Evolutionary conservation across 1,140 invertebrate species (phyloP).

Genomic region (Amyelois transitella): DNA sequence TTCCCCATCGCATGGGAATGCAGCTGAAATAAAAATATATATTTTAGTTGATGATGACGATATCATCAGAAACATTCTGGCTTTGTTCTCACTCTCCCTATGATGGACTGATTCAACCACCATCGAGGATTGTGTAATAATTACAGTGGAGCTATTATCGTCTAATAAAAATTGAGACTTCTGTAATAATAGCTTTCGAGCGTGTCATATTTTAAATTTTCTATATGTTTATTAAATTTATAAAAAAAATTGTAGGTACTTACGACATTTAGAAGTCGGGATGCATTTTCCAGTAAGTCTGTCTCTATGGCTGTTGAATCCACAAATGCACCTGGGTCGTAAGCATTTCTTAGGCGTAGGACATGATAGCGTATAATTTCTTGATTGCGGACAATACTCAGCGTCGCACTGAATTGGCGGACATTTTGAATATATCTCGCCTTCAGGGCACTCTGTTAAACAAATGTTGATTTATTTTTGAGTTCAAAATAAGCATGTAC

Average conservation of each 20-base stretch:
- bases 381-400: neutral
- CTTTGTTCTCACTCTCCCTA: too few relatives aligned
- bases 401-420: neutral
- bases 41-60: neutral
- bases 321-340: conserved; percentile 2
- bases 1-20: conserved; percentile 12
- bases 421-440: neutral
- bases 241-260: neutral
- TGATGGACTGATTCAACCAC: too few relatives aligned
- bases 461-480: neutral
- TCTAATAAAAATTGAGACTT: too few relatives aligned
- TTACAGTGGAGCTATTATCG: too few relatives aligned
- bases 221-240: too few relatives aligned
- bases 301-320: conserved; percentile 3
- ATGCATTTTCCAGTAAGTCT: conserved; percentile 3
- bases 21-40: conserved; percentile 6
- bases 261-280: neutral
- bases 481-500: neutral
- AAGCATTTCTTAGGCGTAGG: neutral
- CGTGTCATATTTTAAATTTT: too few relatives aligned
- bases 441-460: conserved; percentile 2
- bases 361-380: neutral
- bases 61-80: too few relatives aligned
- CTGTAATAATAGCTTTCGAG: too few relatives aligned
- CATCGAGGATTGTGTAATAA: too few relatives aligned